These are phyloP conservation scores for Ephialtes manifestator DNA, from an alignment of 2,888 invertebrate species.

Conservation along the genomic window DNA sequence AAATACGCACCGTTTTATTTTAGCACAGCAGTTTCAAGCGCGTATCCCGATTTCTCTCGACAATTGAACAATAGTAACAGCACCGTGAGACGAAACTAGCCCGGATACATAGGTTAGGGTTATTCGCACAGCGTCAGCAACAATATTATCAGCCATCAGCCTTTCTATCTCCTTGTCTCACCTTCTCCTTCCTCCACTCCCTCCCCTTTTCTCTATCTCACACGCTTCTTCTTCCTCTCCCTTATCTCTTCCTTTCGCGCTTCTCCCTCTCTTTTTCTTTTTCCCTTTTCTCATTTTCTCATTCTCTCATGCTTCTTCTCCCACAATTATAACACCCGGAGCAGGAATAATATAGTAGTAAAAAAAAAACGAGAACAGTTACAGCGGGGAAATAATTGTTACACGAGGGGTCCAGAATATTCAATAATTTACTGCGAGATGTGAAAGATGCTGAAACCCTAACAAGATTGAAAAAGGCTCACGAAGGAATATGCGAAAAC, in stretches of 20 bases:
- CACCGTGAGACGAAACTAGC: slow-evolving; percentile 24
- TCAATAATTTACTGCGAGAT: too few relatives aligned
- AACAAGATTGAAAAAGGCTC: too few relatives aligned
- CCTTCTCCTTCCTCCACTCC: too few relatives aligned
- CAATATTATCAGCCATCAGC: slow-evolving; percentile 11
- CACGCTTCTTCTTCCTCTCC: neutral
- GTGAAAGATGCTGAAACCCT: too few relatives aligned
- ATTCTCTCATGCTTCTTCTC: too few relatives aligned
- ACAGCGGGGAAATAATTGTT: too few relatives aligned
- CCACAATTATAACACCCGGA: too few relatives aligned
- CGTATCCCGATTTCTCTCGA: neutral
- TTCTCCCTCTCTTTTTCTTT: neutral
- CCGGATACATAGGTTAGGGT: slow-evolving; percentile 11
- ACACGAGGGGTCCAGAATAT: too few relatives aligned
- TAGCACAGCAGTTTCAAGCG: neutral
- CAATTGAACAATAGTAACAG: slow-evolving; percentile 1
- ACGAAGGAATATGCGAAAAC: too few relatives aligned
- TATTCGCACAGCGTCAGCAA: slow-evolving; percentile 3
- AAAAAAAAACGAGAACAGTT: too few relatives aligned
- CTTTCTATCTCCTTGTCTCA: slow-evolving; percentile 10
- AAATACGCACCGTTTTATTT: neutral
- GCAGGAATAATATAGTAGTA: too few relatives aligned
- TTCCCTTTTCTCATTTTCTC: too few relatives aligned
- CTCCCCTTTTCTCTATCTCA: neutral
- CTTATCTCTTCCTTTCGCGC: neutral